Percentiles rank a stretch among this genome's conserved stretches.
phyloP scores from a whole-genome alignment of 2,113 vertebrate genomes.

The Theropithecus gelada region DNA sequence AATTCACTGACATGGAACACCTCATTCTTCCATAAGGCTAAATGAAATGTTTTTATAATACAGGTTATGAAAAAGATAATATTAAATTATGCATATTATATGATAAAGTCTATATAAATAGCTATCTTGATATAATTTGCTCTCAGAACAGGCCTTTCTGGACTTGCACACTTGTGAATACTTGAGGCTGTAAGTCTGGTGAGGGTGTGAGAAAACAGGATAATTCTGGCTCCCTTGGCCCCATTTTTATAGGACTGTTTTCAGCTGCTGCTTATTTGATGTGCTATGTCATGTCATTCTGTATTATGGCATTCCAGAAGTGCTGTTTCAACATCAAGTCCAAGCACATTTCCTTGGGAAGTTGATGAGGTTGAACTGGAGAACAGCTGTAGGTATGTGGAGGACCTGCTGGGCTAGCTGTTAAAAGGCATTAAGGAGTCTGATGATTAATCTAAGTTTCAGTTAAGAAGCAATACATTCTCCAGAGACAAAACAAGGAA shows the following conservation, averaged over 20 bases:
- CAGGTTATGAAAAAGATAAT: neutral
- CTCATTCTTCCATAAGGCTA: neutral
- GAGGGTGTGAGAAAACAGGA: neutral
- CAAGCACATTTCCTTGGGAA: neutral
- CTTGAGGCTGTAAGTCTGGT: neutral
- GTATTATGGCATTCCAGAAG: neutral
- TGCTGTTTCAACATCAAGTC: neutral
- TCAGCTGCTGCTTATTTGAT: constrained; percentile 20
- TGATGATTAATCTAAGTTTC: neutral
- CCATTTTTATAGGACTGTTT: neutral
- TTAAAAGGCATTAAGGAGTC: neutral
- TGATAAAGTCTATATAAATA: neutral
- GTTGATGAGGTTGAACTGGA: neutral
- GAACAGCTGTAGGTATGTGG: neutral
- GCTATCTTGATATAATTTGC: neutral
- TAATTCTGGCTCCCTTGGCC: neutral
- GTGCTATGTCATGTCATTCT: neutral
- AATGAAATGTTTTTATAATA: neutral
- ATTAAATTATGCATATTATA: neutral
- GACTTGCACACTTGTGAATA: neutral
- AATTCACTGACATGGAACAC: neutral
- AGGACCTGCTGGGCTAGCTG: neutral
- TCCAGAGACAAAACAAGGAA: neutral
- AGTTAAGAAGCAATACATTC: neutral
- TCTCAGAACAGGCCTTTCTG: neutral